Evolutionary conservation across 2,888 invertebrate genomes (phyloP).

Genomic region (Melitaea athalia): DNA sequence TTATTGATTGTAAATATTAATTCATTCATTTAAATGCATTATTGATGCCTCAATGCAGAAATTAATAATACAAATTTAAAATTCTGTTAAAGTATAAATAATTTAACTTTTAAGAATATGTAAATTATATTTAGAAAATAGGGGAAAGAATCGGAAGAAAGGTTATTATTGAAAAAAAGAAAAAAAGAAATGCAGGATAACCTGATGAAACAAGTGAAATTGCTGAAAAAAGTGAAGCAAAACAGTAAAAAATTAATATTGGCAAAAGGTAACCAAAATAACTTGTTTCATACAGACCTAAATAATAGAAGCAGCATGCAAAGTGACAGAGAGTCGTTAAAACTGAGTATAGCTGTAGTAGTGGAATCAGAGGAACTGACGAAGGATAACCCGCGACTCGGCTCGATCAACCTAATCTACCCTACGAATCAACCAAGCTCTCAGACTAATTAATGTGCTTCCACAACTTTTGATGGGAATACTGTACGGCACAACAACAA

Average conservation of each 20-base stretch:
- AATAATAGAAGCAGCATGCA: slow-evolving; percentile 79
- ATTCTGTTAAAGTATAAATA: slow-evolving; percentile 35
- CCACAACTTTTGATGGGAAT: slow-evolving; percentile 71
- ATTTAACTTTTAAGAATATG: slow-evolving; percentile 47
- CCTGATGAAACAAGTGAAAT: slow-evolving; percentile 55
- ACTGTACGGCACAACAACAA: slow-evolving; percentile 68
- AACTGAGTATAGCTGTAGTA: slow-evolving; percentile 72
- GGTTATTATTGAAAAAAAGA: slow-evolving; percentile 65
- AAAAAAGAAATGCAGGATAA: slow-evolving; percentile 60
- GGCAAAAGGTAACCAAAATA: slow-evolving; percentile 50
- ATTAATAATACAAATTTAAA: slow-evolving; percentile 56
- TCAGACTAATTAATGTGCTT: slow-evolving; percentile 76
- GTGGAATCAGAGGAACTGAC: slow-evolving; percentile 70
- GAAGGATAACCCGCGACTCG: slow-evolving; percentile 69
- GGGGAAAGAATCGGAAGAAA: slow-evolving; percentile 61
- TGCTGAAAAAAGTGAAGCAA: slow-evolving; percentile 26
- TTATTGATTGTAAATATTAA: slow-evolving; percentile 30
- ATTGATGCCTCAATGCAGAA: slow-evolving; percentile 60
- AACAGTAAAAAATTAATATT: slow-evolving; percentile 27
- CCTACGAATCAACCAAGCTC: slow-evolving; percentile 78
- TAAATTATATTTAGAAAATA: slow-evolving; percentile 50
- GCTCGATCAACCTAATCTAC: slow-evolving; percentile 75
- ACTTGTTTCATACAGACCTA: slow-evolving; percentile 61
- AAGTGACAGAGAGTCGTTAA: slow-evolving; percentile 73
- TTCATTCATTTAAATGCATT: slow-evolving; percentile 68